Evolutionary conservation across 2,888 invertebrate genomes (phyloP), one percentile per base, ranked within the genome.

Genomic region (Dyspetes luteomarginatus): DNA sequence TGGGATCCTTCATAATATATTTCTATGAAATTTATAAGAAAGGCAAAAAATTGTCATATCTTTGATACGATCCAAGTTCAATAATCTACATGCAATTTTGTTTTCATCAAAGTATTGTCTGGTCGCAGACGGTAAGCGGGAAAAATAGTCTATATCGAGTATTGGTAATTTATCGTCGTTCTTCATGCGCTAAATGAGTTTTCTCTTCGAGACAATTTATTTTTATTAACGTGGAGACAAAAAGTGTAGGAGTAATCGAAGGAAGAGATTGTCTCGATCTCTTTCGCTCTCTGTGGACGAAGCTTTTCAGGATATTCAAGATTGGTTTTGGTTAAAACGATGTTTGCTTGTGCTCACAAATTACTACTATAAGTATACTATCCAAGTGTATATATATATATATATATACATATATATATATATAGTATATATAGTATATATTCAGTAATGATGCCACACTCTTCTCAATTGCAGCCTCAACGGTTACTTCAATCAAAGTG

Each of bases 301-400:
- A 26, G 7, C 56, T 58, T 30, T 58, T 58, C 36, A 30, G 60
- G 60, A 62, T 68, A 67, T 75, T 62, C 45, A 15, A 69, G 68
- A 76, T 76, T 76, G 76, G 68, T 76, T 76, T 30, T 26, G 50
- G n/a, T 15, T 22, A 28, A 26, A 75, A 62, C 28, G 62, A 76
- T 60, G 55, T 69, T 76, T 76, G 36, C 28, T n/a, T n/a, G n/a
- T n/a, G n/a, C n/a, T n/a, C n/a, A n/a, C n/a, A n/a, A n/a, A n/a
- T n/a, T n/a, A n/a, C n/a, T n/a, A n/a, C n/a, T n/a, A n/a, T n/a
- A n/a, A n/a, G n/a, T n/a, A n/a, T n/a, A n/a, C n/a, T n/a, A n/a
- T n/a, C n/a, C n/a, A n/a, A n/a, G n/a, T n/a, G n/a, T n/a, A n/a
- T n/a, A n/a, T n/a, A n/a, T n/a, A n/a, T n/a, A n/a, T n/a, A n/a